Evolutionary conservation across 2,797 vertebrate genomes (phyloP), one percentile per base, ranked within the genome.

Genomic region (Scleropages formosus): DNA sequence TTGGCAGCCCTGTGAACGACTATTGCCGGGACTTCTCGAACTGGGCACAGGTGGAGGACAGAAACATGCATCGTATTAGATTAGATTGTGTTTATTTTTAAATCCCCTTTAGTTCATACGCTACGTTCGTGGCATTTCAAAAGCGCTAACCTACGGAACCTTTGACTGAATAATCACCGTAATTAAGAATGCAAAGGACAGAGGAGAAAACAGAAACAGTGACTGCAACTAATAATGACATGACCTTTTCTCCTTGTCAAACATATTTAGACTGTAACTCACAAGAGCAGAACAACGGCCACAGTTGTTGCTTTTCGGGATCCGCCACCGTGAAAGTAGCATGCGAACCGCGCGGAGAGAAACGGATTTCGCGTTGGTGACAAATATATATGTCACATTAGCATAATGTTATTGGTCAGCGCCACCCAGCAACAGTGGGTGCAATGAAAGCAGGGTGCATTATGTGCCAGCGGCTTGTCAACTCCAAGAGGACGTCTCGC

Each of bases 381-480:
- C 66, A 71, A 70, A 71, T 53, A 71, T 70, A 22, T 18, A 53
- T 61, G 64, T 74, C 65, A 60, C 56, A 68, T 77, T 68, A 69
- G 47, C 64, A 63, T 62, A 74, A 62, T 63, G 46, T 53, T 66
- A 69, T 22, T 64, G 44, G 85, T 86, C 86, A 86, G 83, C 85
- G 86, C 89, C 87, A 88, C 77, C 83, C 79, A 84, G 85, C 86
- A 87, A 90, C 89, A 87, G 84, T 81, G 77, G 81, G 84, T 86
- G 83, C 80, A 78, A 82, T 83, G 85, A 84, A 81, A 82, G 85
- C 85, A 84, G 83, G 83, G 81, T 80, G 88, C 78, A 82, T 84
- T 86, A 89, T 90, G 88, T 91, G 90, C 90, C 91, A 90, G 86
- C 87, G 88, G 89, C 88, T 85, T 89, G 92, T 92, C 92, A 92